Base-by-base conservation (phyloP, 37 sponge, comb jelly and placozoan genomes). In the Spongilla lacustris region DNA sequence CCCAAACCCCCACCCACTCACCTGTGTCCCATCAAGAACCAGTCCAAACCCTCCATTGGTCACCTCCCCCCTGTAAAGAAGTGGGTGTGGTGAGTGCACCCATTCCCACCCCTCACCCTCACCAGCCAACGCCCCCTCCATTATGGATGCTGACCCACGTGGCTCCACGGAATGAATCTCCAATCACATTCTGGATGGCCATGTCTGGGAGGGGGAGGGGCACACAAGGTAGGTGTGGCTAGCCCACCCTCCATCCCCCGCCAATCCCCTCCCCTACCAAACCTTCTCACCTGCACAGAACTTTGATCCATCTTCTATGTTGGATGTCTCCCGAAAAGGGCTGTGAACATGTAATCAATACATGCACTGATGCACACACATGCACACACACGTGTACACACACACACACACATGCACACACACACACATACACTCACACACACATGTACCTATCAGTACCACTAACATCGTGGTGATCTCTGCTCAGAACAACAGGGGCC, bases 41-140 rank as follows among this genome's bases (percentile, higher is more conserved):
- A 98, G 83, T 29, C 99, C 99, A 91, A 98, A 98, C 19, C 99
- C 99, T 46, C 99, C 99, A 89, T 98, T 98, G 68, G 95, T 91
- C 34, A 98, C 99, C 78, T 98, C 97, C 34, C 95, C 95, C 94
- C 94, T 96, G 71, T 30, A 77, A 8, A 23, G 24, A 77, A 3
- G 84, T n/a, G 19, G 26, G 38, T 36, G 58, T 2, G 72, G 22
- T 12, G 22, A 19, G 71, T 14, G 25, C 21, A 19, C n/a, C n/a
- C n/a, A n/a, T n/a, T n/a, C n/a, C n/a, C n/a, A 86, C 71, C 26
- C 24, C 27, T 41, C 12, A 13, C 35, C 35, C 98, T 67, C 77
- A 95, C 99, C 99, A 98, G 24, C 99, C 99, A 4, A 97, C 97
- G 69, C 99, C 99, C n/a, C 99, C 99, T 50, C 99, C 99, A 75